Base-by-base conservation (phyloP, 2,113 vertebrate genomes). In the Macquaria ambigua region DNA sequence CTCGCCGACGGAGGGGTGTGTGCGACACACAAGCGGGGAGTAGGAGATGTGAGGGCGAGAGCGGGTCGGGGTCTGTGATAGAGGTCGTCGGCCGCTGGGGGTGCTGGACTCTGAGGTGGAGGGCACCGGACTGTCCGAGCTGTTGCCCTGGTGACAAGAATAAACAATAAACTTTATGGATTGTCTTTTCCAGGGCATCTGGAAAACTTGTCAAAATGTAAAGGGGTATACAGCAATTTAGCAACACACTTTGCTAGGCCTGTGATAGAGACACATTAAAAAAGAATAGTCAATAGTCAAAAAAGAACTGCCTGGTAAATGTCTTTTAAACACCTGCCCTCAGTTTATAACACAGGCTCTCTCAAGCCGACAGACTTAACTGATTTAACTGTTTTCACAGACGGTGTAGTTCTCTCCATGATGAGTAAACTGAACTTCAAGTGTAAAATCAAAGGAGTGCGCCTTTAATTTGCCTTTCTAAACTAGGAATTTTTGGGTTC, bases 91-190 rank as follows among this genome's bases (percentile, higher is more conserved):
- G 63, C 96, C 97, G 23, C 97, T 96, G 73, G 98, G 98, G 0
- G 98, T 98, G 96, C 98, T 99, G 95, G 97, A 98, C 94, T 98
- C 98, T n/a, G 98, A 98, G 55, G 97, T 93, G 90, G 98, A 99
- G 10, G 98, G 98, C 76, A 98, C 97, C 21, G 98, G 98, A 85
- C 98, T 99, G 90, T 99, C 98, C 20, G 98, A 99, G 71, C 97
- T 98, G 41, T 97, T 97, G 64, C 97, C 97, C 98, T 99, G 91
- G 28, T 86, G 59, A 86, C 18, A 15, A 2, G 37, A 74, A 83
- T 16, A 79, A 83, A 52, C 18, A 37, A 25, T 34, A 15, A 15
- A 28, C 21, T 41, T 50, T 0, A 50, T 20, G 14, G 7, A 58
- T 3, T 12, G 11, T 18, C 0, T 46, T 37, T 48, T 61, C 20